Conservation (phyloP, 2,797 vertebrate genomes). For the Eleutherodactylus coqui region DNA sequence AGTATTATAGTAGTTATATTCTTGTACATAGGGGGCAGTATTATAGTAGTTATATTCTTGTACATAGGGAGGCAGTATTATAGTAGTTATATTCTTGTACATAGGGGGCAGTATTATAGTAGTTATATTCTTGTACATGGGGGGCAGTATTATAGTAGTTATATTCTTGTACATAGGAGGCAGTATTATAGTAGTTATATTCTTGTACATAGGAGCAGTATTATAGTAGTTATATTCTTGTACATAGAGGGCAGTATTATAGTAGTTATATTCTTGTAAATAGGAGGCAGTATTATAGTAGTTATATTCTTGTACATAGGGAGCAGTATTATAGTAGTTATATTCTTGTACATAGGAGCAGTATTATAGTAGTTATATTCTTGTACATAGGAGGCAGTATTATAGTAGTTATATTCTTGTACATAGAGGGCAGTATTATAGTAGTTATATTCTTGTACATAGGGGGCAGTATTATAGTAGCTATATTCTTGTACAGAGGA, state of each 20-base stretch:
- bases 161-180: constrained; percentile 17
- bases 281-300: background rate
- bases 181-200: constrained; percentile 21
- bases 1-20: constrained; percentile 14
- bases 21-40: constrained; percentile 5
- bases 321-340: constrained; percentile 25
- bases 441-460: constrained; percentile 14
- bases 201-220: constrained; percentile 15
- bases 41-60: constrained; percentile 22
- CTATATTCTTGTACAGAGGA: constrained; percentile 6
- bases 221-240: constrained; percentile 23
- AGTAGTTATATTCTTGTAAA: constrained; percentile 1
- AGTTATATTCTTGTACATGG: constrained; percentile 16
- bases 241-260: constrained; percentile 13
- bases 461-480: background rate
- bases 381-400: constrained; percentile 1
- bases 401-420: background rate
- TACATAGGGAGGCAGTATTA: constrained; percentile 14
- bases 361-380: constrained; percentile 19
- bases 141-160: constrained; percentile 23
- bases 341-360: constrained; percentile 13
- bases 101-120: constrained; percentile 11
- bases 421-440: constrained; percentile 2
- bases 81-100: constrained; percentile 15
- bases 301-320: background rate